Evolutionary conservation across 2,888 invertebrate genomes (phyloP), one percentile per base, ranked within the genome.

Genomic region (Rhingia rostrata): DNA sequence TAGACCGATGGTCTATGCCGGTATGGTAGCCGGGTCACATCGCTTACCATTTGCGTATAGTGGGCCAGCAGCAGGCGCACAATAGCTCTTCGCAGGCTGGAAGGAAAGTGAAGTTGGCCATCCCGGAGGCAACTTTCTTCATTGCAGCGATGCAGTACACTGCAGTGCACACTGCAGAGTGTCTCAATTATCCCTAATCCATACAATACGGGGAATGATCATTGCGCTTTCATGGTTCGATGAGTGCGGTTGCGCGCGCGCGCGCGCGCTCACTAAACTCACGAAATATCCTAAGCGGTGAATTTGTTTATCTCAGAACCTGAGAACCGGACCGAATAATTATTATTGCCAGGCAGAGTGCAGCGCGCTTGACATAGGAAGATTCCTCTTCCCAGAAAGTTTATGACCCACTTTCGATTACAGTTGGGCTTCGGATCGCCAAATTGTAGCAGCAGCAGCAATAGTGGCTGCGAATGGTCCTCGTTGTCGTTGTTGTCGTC

Each of bases 351-450:
- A 61, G 58, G 33, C 67, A 41, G 63, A 74, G 74, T 80, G 74
- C 74, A 73, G 32, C 51, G 49, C 37, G 66, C 74, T 73, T 74
- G 69, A 80, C 84, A 80, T 70, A 56, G 74, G 80, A 84, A 51
- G 84, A 80, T 75, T 70, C 80, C 54, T 74, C 80, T 74, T 74
- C 63, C 80, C 84, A 80, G 84, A 80, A 61, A 80, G 80, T 84
- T 84, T 84, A 84, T 84, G 84, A 84, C 84, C 84, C 84, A 84
- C 80, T 84, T 84, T 84, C 84, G 84, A 84, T 84, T 75, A 64
- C 51, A 75, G 84, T 70, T 80, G 47, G 70, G 43, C 80, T 75
- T 60, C n/a, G 60, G 66, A 84, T 80, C 61, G 60, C 80, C 80
- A 66, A 84, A 84, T 84, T 84, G 80, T 80, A 80, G 49, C 83